Base-by-base conservation (phyloP, 2,888 invertebrate species). In the Monoplex corrugatus region DNA sequence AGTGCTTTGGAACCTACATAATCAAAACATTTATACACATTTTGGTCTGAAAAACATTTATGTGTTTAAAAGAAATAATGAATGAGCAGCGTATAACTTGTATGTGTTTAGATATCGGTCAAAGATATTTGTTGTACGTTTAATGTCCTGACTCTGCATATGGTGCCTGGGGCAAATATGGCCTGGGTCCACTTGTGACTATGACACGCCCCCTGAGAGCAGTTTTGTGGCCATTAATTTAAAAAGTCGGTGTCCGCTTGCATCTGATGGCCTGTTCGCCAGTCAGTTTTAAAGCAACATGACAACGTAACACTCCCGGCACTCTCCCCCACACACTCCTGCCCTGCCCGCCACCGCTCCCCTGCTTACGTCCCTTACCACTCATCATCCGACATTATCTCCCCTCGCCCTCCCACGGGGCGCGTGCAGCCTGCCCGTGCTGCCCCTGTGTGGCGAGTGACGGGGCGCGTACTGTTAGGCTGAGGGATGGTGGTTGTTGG, bases 381-480 rank as follows among this genome's bases (percentile, higher is more conserved):
- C 57, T 63, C 87, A 82, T 87, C 78, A 57, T 78, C 63, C n/a
- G 28, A 35, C 80, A 80, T 82, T 57, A 82, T 82, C 80, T 80
- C 87, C 87, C 80, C 35, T 80, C 78, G 13, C 45, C 63, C 8
- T 87, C 87, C 82, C 87, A 43, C 63, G 40, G 82, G 35, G 45
- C 87, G 35, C 40, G 43, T 35, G 43, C 38, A 44, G 19, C 87
- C 75, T 75, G 63, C 45, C 28, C 28, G 78, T 40, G 43, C 78
- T 32, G 87, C 40, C 32, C 82, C 40, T 80, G 57, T 63, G 63
- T 63, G 63, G 45, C 80, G 57, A 57, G 82, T 80, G 40, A 87
- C 50, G 2, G 13, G 50, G 82, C 80, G 80, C 80, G 57, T 87
- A 87, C 80, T 87, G 82, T 80, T 87, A 80, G 63, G 63, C 87